phyloP scores from a whole-genome alignment of 2,797 vertebrate genomes.

The Rallus crepitans region DNA sequence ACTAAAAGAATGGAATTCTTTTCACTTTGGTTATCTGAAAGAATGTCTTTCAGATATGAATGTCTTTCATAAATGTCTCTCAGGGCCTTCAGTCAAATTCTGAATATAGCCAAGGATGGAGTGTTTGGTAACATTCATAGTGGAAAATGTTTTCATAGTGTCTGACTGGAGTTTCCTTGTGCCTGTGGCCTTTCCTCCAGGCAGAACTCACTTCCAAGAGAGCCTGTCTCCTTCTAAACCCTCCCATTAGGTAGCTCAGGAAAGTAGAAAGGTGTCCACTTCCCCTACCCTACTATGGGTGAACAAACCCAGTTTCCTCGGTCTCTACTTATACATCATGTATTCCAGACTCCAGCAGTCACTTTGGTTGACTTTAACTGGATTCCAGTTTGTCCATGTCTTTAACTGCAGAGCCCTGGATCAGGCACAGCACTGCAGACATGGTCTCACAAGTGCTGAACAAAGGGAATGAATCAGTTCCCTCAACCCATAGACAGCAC shows the following conservation, averaged over 20 bases:
- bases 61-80: not conserved
- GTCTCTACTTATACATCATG: not conserved
- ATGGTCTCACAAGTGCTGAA: not conserved
- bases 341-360: not conserved
- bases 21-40: not conserved
- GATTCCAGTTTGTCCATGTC: not conserved
- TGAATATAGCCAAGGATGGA: not conserved
- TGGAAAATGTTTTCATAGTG: not conserved
- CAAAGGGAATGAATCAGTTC: not conserved
- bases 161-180: not conserved
- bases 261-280: not conserved
- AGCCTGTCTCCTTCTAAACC: not conserved
- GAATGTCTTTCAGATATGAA: not conserved
- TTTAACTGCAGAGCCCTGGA: not conserved
- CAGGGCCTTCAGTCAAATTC: not conserved
- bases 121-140: not conserved
- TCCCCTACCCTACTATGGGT: rapidly evolving
- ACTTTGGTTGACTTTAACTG: not conserved
- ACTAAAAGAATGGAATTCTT: not conserved
- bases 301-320: not conserved
- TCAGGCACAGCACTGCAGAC: not conserved
- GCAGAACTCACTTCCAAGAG: not conserved
- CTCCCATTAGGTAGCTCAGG: not conserved
- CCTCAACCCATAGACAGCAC: not conserved
- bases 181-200: not conserved